Percentiles rank a stretch among this genome's conserved stretches.
Conservation (phyloP, 2,797 vertebrate species). For the Dryobates pubescens region DNA sequence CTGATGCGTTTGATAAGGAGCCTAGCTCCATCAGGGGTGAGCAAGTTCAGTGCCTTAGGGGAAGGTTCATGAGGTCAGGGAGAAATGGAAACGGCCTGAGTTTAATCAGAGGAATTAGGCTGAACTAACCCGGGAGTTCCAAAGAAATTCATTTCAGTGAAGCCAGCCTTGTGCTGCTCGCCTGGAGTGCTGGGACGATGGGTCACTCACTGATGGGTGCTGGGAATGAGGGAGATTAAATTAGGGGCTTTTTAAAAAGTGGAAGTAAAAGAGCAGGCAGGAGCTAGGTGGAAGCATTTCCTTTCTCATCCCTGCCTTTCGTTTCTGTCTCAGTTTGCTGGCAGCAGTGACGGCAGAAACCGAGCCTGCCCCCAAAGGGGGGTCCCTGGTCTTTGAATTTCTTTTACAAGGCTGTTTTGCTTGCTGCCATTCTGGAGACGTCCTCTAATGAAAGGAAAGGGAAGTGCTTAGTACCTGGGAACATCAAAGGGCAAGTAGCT, state of each 20-base stretch:
- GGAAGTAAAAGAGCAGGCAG: background rate
- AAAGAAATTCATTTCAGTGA: background rate
- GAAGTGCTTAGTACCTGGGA: background rate
- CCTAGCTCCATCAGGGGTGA: background rate
- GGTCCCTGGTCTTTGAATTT: background rate
- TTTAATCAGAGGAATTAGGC: background rate
- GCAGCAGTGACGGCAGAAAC: background rate
- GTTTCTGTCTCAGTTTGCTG: background rate
- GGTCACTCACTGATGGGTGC: background rate
- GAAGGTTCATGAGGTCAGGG: background rate
- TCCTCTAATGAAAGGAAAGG: background rate
- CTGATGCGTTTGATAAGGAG: background rate
- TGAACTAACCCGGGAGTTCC: background rate
- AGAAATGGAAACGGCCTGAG: background rate
- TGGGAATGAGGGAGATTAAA: background rate
- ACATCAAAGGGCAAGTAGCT: background rate
- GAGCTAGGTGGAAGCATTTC: background rate
- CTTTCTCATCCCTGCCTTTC: background rate
- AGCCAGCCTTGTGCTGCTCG: background rate
- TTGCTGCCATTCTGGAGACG: background rate
- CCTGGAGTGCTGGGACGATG: background rate
- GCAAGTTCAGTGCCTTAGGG: background rate
- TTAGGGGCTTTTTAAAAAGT: background rate
- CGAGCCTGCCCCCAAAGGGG: rapidly evolving
- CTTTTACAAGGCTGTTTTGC: background rate